Evolutionary conservation across 2,888 invertebrate species (phyloP).

Genomic region (Sphaerophoria rueppellii): DNA sequence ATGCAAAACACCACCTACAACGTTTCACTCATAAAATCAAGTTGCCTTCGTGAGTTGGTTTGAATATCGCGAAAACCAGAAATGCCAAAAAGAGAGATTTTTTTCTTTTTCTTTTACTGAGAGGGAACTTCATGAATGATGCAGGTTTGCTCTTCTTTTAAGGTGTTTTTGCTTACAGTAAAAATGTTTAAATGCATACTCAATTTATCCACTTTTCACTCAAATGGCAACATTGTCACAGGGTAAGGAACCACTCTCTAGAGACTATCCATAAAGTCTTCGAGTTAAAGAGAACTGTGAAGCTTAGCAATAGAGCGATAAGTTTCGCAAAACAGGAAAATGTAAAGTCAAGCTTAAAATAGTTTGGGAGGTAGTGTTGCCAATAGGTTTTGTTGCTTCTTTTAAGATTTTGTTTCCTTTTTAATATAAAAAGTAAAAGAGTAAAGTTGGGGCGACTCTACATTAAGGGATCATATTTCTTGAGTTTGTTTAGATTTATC

Average conservation of each 20-base stretch:
- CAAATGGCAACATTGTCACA: background rate
- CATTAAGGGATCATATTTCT: too few relatives aligned
- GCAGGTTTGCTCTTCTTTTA: background rate
- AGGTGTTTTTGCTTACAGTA: background rate
- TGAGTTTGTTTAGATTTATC: too few relatives aligned
- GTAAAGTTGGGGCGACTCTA: too few relatives aligned
- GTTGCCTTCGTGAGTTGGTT: conserved; percentile 7
- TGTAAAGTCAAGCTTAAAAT: conserved; percentile 2
- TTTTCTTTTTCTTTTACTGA: background rate
- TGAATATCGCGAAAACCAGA: conserved; percentile 29
- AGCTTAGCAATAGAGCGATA: background rate
- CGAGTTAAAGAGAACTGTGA: conserved; percentile 1
- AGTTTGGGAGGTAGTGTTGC: background rate
- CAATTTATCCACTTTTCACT: background rate
- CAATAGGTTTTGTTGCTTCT: too few relatives aligned
- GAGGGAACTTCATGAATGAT: background rate
- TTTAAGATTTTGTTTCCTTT: too few relatives aligned
- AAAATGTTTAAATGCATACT: too few relatives aligned
- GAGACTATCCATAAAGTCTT: background rate
- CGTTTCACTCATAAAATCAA: conserved; percentile 49
- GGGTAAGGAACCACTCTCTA: background rate
- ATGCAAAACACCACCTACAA: conserved; percentile 60
- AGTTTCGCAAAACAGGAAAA: conserved; percentile 20
- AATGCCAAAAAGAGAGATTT: conserved; percentile 9
- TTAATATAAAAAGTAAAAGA: too few relatives aligned